Evolutionary conservation across 64 coral and sea anemone species (phyloP), one percentile per base, ranked within the genome.

Genomic region (Montipora capricornis): DNA sequence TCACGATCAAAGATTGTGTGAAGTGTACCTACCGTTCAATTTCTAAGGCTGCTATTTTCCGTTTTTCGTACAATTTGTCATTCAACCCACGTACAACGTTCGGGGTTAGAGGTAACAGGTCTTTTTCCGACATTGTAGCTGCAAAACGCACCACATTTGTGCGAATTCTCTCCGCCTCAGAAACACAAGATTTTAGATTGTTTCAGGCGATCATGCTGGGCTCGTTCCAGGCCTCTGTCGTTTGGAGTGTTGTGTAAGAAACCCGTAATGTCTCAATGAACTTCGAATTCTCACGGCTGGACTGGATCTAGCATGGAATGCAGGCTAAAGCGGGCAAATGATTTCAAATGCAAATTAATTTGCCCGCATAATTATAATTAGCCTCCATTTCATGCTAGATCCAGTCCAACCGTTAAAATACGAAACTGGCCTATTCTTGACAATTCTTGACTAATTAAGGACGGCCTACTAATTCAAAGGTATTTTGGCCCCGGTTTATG

Each of bases 61-160:
- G 71, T 87, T 99, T 99, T 74, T 99, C 98, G 55, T 99, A 99
- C 0, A 99, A 76, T 22, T 99, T 99, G 59, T 99, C 98, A 47
- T 99, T 99, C 53, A 99, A 85, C 5, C 98, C 98, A 83, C 98
- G 92, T 22, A 96, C 95, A 20, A 99, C 76, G 22, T 80, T 96
- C 62, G 80, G 98, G 49, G 95, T 99, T 53, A 99, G 86, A 24
- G 98, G 98, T 71, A 87, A 93, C 88, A 92, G 86, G 75, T 99
- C 98, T 87, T 99, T 99, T 64, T 99, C 98, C 50, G 95, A 83
- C 95, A 92, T 99, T 95, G 68, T 52, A 82, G 64, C 15, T 20
- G 75, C 48, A 44, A 79, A 89, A 77, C 50, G 76, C 20, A 89
- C 73, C 76, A 79, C 76, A 77, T 89, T 77, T 79, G 49, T 15